Percentiles rank a stretch among this genome's conserved stretches.
Conservation (phyloP, 1,140 invertebrate genomes). For the Plutomurus gul region DNA sequence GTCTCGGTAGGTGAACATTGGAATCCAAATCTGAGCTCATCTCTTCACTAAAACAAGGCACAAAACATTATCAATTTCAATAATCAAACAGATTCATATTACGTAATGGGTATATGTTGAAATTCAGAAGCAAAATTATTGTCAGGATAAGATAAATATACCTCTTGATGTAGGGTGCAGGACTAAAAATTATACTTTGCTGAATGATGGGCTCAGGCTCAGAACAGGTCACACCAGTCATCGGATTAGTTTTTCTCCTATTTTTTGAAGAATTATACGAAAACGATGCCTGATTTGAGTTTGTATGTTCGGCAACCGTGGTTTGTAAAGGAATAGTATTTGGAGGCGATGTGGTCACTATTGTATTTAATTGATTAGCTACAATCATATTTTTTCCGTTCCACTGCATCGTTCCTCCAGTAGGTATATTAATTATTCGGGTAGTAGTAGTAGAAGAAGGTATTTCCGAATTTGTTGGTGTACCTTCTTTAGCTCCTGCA, state of each 20-base stretch:
- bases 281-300: background rate
- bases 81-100: too few relatives aligned
- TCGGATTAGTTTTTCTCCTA: constrained; percentile 2
- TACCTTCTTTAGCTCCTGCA: background rate
- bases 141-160: too few relatives aligned
- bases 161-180: background rate
- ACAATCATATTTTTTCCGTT: background rate
- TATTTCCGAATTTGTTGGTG: background rate
- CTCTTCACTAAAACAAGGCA: background rate
- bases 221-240: background rate
- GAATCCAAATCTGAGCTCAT: background rate
- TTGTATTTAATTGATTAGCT: background rate
- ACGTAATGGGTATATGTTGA: too few relatives aligned
- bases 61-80: background rate
- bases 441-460: too few relatives aligned
- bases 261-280: background rate
- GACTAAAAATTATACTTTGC: constrained; percentile 1
- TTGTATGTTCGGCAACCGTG: background rate
- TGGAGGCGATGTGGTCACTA: background rate
- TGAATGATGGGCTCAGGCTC: constrained; percentile 1
- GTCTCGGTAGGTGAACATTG: background rate
- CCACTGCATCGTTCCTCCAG: background rate
- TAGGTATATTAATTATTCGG: background rate
- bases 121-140: too few relatives aligned
- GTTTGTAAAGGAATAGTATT: background rate